Base-by-base conservation (phyloP, 2,797 vertebrate species). In the Melanotaenia nigrans region DNA sequence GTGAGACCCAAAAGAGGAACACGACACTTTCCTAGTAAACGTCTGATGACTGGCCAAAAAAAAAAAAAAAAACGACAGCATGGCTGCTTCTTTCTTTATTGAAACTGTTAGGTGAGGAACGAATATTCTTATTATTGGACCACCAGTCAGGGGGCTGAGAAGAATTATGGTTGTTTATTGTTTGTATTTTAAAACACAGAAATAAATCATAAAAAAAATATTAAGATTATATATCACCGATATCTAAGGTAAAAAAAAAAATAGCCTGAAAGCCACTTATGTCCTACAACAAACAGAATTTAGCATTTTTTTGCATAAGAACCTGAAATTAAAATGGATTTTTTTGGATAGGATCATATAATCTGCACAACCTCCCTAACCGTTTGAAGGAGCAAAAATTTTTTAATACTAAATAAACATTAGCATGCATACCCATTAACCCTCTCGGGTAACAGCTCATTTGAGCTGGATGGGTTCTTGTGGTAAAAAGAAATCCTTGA, bases 1-100 rank as follows among this genome's bases (percentile, higher is more conserved):
- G 25, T 5, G 60, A 28, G 24, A 79, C 61, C 59, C 63, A 64
- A 62, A 11, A 64, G 32, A 62, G 55, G 2, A 8, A 61, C 59
- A 42, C 32, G 56, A 13, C 47, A 61, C 11, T 58, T 30, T 42
- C 49, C 30, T 54, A 51, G 54, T 40, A 54, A 68, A 62, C 18
- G 14, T 38, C 10, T 40, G 42, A 64, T 18, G 45, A 30, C 12
- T 61, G 16, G 36, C 59, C n/a, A 16, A 60, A 7, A 58, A 11
- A 28, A 28, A 28, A 28, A 28, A 28, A 28, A 28, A 28, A 68
- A 22, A 69, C 35, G 62, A 13, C 11, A 3, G 36, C 22, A 49
- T 54, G 11, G 61, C 65, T 30, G n/a, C 36, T 57, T 18, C 10
- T 62, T 40, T 54, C 53, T 66, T 61, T 61, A 11, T 4, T 42